Base-by-base conservation (phyloP, 2,797 vertebrate species). In the Pseudomugil gertrudae region DNA sequence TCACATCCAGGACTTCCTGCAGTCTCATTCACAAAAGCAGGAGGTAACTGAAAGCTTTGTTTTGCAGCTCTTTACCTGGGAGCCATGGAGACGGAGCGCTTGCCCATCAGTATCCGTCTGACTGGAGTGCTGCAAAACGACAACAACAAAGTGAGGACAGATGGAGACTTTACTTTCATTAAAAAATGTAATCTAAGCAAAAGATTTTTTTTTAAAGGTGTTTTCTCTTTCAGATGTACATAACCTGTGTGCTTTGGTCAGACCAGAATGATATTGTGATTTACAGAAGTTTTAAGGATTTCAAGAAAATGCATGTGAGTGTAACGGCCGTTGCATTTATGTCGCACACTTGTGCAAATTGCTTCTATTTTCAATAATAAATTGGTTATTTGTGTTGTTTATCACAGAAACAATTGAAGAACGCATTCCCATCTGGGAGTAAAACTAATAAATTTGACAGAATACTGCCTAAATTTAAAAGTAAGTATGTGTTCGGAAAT, bases 211-310 rank as follows among this genome's bases (percentile, higher is more conserved):
- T 24, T 29, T 32, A 24, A 48, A 9, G 43, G 6, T 61, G 14
- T 29, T 61, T 62, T 30, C 57, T 32, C 45, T 36, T 77, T n/a
- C 66, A 95, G 94, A 64, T 93, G 86, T 94, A 89, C 76, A 87
- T 94, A 63, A 78, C 82, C 2, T 92, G 91, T 0, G 93, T 94
- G 80, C 76, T 91, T 11, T 94, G 94, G 94, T 94, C 94, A 0
- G 90, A 95, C 63, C 74, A 93, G 60, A 90, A 70, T 54, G 90
- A 94, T 2, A 89, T 93, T 33, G 68, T 90, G 0, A 68, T 95
- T 51, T 94, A 94, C 82, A 91, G 94, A 80, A 85, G 77, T 0
- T 87, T 93, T 7, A 5, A 30, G 38, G 93, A 94, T 13, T 95
- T 93, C 78, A 81, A 85, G 63, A 75, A 74, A 63, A 62, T 94